Conservation (phyloP, 92 coral and sea anemone genomes). For the Palythoa grandis region DNA sequence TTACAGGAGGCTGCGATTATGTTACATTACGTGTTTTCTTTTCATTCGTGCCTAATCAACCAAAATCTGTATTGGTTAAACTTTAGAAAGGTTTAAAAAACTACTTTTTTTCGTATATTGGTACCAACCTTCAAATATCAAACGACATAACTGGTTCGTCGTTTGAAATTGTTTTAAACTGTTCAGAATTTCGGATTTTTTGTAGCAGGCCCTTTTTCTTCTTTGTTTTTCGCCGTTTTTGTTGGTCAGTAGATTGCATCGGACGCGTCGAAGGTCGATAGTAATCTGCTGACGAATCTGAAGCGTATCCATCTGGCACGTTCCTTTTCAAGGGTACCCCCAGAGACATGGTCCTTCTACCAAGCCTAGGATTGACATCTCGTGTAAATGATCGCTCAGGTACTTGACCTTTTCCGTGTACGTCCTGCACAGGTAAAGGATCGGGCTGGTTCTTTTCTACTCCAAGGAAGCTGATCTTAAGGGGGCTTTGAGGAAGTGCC, state of each 20-base stretch:
- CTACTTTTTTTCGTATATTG: neutral
- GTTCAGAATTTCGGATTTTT: constrained; percentile 23
- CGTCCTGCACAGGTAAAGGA: neutral
- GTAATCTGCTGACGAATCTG: constrained; percentile 38
- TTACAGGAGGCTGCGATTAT: too few species aligned
- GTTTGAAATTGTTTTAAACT: neutral
- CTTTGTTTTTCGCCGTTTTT: constrained; percentile 15
- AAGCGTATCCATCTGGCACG: constrained; percentile 13
- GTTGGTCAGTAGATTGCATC: constrained; percentile 14
- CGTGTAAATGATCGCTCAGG: neutral
- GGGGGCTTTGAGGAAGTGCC: neutral
- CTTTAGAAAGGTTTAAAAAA: too few species aligned
- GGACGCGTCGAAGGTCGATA: constrained; percentile 16
- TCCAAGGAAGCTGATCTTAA: constrained; percentile 32
- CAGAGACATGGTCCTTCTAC: constrained; percentile 2
- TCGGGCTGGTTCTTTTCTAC: constrained; percentile 3
- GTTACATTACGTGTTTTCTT: too few species aligned
- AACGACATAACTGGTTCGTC: constrained; percentile 31
- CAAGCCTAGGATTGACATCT: neutral
- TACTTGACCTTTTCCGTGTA: too few species aligned
- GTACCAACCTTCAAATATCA: constrained; percentile 22
- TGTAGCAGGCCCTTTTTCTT: constrained; percentile 21
- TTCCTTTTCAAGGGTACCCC: neutral
- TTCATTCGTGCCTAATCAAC: too few species aligned
- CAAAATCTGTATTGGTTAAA: too few species aligned